Conservation (phyloP, 2,113 vertebrate species). For the Sinocyclocheilus anshuiensis region DNA sequence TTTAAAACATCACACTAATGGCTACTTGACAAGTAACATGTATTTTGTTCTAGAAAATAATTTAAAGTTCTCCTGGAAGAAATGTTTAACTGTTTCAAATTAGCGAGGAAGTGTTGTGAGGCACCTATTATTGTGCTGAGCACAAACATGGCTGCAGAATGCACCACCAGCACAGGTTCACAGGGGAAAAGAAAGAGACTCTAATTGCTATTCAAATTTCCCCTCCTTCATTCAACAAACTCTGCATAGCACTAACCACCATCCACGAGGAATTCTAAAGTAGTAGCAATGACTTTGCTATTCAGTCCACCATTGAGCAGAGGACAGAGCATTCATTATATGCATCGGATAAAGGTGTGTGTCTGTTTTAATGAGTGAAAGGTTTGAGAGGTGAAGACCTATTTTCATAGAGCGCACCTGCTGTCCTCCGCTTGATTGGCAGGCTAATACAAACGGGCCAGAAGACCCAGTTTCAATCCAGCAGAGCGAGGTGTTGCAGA, state of each 20-base stretch:
- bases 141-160: conserved; percentile 46
- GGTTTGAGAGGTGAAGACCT: conserved; percentile 36
- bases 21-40: conserved; percentile 8
- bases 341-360: neutral
- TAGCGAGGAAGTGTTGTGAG: conserved; percentile 33
- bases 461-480: conserved; percentile 42
- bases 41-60: neutral
- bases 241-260: conserved; percentile 46
- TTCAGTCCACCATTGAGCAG: neutral
- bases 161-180: conserved; percentile 36
- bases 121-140: conserved; percentile 50
- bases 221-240: conserved; percentile 46
- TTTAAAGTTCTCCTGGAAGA: conserved; percentile 33
- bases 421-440: conserved; percentile 40
- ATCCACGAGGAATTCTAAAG: conserved; percentile 29
- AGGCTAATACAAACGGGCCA: conserved; percentile 26
- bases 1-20: neutral
- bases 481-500: conserved; percentile 45
- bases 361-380: conserved; percentile 41
- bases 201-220: conserved; percentile 56
- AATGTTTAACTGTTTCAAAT: conserved; percentile 50
- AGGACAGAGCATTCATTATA: conserved; percentile 36
- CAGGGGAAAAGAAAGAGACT: conserved; percentile 45
- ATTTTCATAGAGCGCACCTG: conserved; percentile 32
- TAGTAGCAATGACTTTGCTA: conserved; percentile 48